Percentiles rank a stretch among this genome's conserved stretches.
These are phyloP conservation scores for Thereva nobilitata DNA, from an alignment of 2,888 invertebrate genomes.

Conservation along the genomic window DNA sequence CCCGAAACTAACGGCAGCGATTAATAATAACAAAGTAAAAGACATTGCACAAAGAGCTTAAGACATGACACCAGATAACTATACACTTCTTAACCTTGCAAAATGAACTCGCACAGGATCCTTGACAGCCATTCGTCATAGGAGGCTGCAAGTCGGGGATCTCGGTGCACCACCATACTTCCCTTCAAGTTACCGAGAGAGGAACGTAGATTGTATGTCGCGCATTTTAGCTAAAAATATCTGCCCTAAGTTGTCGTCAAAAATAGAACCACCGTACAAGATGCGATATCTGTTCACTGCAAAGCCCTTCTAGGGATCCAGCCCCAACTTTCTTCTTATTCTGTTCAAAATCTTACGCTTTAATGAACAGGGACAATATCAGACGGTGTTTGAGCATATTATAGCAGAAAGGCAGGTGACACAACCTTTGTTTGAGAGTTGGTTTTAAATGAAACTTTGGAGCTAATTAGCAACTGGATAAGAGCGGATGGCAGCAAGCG, in stretches of 20 bases:
- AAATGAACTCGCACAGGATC: conserved; percentile 5
- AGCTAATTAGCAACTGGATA: background rate
- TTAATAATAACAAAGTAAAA: too few species aligned
- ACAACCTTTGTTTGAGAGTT: background rate
- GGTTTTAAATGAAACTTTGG: background rate
- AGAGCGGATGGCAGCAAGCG: background rate
- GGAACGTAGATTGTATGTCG: conserved; percentile 15
- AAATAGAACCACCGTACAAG: conserved; percentile 11
- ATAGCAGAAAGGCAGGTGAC: background rate
- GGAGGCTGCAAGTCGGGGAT: conserved; percentile 5
- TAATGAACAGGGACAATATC: too few species aligned
- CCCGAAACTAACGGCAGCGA: too few species aligned
- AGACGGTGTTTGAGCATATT: too few species aligned
- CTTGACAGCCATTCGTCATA: conserved; percentile 22
- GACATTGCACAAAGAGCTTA: background rate
- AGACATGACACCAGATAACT: background rate
- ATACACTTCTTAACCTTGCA: conserved; percentile 22
- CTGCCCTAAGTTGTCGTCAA: conserved; percentile 16
- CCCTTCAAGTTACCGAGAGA: conserved; percentile 5
- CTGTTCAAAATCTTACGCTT: too few species aligned
- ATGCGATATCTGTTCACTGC: too few species aligned
- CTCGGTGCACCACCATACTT: background rate
- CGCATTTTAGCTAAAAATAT: conserved; percentile 30
- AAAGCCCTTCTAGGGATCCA: too few species aligned
- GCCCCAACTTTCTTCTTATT: too few species aligned